These are phyloP conservation scores for Pithecia hirsuta DNA, from an alignment of 2,797 vertebrate species.

Conservation along the genomic window DNA sequence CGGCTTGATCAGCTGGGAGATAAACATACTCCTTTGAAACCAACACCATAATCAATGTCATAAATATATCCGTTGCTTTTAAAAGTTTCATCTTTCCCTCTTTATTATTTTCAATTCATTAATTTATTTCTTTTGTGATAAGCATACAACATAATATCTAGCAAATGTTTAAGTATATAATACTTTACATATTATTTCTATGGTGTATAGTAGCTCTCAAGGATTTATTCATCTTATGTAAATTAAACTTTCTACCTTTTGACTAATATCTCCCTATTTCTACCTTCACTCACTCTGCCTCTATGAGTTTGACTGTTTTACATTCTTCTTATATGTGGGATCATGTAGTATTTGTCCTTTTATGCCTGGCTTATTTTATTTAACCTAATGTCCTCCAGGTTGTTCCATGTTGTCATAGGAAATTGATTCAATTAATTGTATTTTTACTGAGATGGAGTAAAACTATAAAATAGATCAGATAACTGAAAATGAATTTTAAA, in stretches of 20 bases:
- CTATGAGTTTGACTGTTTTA: neutral
- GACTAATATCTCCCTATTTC: neutral
- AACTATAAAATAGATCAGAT: neutral
- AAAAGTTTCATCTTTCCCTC: neutral
- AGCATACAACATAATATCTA: neutral
- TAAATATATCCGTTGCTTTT: neutral
- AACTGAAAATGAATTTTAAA: neutral
- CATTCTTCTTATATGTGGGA: neutral
- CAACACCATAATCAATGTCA: neutral
- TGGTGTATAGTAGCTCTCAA: neutral
- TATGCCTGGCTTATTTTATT: neutral
- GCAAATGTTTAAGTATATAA: neutral
- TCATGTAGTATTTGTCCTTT: neutral
- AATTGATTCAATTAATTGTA: neutral
- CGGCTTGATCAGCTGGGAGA: neutral
- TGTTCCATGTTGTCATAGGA: neutral
- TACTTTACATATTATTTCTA: neutral
- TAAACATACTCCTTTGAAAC: neutral
- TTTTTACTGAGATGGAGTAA: neutral
- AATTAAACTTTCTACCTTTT: neutral
- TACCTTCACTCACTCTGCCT: neutral
- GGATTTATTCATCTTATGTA: neutral
- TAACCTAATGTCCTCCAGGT: neutral
- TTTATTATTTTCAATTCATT: neutral
- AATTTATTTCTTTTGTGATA: neutral